Conservation (phyloP, 2,113 vertebrate species). For the Hippocampus zosterae region DNA sequence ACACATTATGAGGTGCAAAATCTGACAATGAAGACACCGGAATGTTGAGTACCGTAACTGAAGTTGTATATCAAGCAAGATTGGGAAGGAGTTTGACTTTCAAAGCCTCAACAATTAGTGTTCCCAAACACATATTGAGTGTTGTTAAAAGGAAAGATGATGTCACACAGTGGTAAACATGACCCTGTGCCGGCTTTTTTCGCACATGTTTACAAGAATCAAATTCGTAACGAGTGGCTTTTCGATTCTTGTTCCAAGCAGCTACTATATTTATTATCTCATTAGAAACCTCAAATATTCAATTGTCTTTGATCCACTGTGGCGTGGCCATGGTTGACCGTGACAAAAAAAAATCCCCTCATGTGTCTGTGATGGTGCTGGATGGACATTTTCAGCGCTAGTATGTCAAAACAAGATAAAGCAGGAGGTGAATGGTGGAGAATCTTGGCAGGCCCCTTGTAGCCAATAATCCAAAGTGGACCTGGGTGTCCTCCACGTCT, state of each 20-base stretch:
- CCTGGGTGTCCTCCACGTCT: conserved; percentile 45
- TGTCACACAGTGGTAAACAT: too few species aligned
- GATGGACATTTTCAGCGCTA: conserved; percentile 58
- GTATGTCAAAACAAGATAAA: conserved; percentile 56
- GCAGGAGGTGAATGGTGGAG: conserved; percentile 46
- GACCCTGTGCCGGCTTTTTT: too few species aligned
- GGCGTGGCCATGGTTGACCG: conserved; percentile 41
- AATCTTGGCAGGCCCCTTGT: conserved; percentile 45
- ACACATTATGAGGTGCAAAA: too few species aligned
- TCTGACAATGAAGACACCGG: too few species aligned
- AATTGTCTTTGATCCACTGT: conserved; percentile 31
- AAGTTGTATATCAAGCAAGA: too few species aligned
- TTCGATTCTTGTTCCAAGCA: conserved; percentile 49
- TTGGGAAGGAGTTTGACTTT: too few species aligned
- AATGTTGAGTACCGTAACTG: too few species aligned
- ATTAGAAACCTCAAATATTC: conserved; percentile 54
- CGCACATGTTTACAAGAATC: too few species aligned
- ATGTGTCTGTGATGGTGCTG: conserved; percentile 59
- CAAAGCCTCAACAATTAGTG: too few species aligned
- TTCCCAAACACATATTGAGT: too few species aligned
- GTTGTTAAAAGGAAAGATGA: too few species aligned
- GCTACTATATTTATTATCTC: conserved; percentile 65
- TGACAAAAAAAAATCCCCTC: conserved; percentile 45
- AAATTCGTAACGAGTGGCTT: conserved; percentile 19
- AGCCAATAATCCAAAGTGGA: conserved; percentile 61